phyloP scores from a whole-genome alignment of 2,797 vertebrate genomes.

The Myoxocephalus aenaeus region DNA sequence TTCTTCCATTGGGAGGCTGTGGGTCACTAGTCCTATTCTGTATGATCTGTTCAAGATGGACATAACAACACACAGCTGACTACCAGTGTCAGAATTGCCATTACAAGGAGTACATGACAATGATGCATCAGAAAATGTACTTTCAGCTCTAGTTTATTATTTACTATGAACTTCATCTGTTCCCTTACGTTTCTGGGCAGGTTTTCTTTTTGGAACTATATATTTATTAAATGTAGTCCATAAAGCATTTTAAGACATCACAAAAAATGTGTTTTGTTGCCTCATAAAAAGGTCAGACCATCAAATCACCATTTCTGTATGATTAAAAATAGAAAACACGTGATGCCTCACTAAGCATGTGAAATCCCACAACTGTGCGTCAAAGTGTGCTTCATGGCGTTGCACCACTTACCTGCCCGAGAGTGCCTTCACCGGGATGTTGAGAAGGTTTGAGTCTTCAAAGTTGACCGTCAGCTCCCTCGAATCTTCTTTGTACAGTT shows the following conservation, averaged over 20 bases:
- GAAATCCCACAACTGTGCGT: neutral
- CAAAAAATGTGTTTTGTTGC: conserved; percentile 9
- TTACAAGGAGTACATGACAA: conserved; percentile 22
- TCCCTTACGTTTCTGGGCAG: neutral
- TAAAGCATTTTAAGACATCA: neutral
- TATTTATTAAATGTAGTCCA: neutral
- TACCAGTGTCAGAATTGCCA: conserved; percentile 17
- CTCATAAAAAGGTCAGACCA: neutral
- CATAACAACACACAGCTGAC: conserved; percentile 74
- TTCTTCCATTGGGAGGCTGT: conserved; percentile 78
- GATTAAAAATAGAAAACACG: neutral
- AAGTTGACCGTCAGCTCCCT: conserved; percentile 82
- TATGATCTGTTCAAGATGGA: conserved; percentile 88
- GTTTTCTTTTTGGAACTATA: neutral
- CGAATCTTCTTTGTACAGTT: conserved; percentile 82
- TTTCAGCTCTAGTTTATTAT: neutral
- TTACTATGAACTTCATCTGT: neutral
- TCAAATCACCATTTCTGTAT: neutral
- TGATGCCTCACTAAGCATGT: neutral
- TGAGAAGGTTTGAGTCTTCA: conserved; percentile 84
- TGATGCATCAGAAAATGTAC: neutral
- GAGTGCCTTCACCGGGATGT: conserved; percentile 89
- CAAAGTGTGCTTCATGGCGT: neutral
- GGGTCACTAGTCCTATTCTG: conserved; percentile 85
- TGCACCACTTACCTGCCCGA: conserved; percentile 88